Evolutionary conservation across 2,888 invertebrate species (phyloP).

Genomic region (Gymnocheta viridis): DNA sequence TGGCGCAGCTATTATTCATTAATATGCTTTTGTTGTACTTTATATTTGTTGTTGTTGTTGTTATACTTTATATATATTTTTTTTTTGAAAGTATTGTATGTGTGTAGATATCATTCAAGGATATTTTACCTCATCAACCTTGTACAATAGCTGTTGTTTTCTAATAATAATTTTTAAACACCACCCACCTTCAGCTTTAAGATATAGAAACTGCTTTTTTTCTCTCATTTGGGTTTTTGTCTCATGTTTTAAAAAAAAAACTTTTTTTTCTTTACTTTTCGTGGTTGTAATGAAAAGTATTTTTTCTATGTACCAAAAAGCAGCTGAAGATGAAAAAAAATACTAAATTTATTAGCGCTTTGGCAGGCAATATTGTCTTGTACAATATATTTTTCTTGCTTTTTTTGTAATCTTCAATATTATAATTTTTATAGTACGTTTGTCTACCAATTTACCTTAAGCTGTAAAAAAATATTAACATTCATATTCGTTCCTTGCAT

Average conservation of each 20-base stretch:
- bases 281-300: conserved; percentile 18
- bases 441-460: conserved; percentile 68
- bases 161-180: conserved; percentile 54
- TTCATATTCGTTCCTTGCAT: conserved; percentile 43
- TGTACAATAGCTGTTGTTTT: conserved; percentile 22
- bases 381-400: conserved; percentile 67
- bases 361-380: conserved; percentile 80
- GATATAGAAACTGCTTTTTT: conserved; percentile 6
- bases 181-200: conserved; percentile 52
- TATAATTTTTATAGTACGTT: conserved; percentile 70
- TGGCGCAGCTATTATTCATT: conserved; percentile 80
- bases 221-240: conserved; percentile 1
- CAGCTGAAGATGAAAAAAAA: conserved; percentile 25
- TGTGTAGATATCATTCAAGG: conserved; percentile 63
- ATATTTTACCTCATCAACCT: conserved; percentile 57
- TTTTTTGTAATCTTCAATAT: conserved; percentile 60
- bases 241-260: conserved; percentile 56
- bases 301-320: conserved; percentile 30
- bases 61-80: conserved; percentile 5
- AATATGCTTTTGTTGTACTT: conserved; percentile 73
- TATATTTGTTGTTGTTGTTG: conserved; percentile 29
- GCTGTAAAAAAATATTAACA: conserved; percentile 69
- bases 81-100: conserved; percentile 50
- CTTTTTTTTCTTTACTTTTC: conserved; percentile 23
- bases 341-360: conserved; percentile 79